These are phyloP conservation scores for Cyprinodon brontotheroides DNA, from an alignment of 2,113 vertebrate species.

Conservation along the genomic window DNA sequence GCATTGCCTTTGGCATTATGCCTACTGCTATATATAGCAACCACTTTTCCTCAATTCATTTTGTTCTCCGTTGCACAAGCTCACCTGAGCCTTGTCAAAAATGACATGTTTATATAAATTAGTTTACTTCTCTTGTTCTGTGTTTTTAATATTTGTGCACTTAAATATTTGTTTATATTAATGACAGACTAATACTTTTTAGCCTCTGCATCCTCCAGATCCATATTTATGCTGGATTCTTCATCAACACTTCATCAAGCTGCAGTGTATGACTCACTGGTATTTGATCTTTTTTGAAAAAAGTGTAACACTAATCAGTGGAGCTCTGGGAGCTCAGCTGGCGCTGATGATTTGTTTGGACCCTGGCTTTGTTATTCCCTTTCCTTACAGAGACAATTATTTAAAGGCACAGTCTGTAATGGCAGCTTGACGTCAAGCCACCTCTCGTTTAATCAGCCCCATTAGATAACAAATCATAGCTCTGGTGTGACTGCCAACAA, in stretches of 20 bases:
- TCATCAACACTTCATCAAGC: too few species aligned
- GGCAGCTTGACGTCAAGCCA: slow-evolving; percentile 1
- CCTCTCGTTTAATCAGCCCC: slow-evolving; percentile 18
- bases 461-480: neutral
- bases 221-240: too few species aligned
- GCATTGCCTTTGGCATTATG: neutral
- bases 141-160: too few species aligned
- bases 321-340: neutral
- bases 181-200: too few species aligned
- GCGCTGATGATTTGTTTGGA: neutral
- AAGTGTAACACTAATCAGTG: neutral
- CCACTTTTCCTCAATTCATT: neutral
- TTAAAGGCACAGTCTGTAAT: neutral
- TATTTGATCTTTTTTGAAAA: too few species aligned
- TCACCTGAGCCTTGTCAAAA: neutral
- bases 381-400: slow-evolving; percentile 21
- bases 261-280: too few species aligned
- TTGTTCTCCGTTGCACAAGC: neutral
- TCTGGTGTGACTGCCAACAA: neutral
- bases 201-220: too few species aligned
- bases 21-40: neutral
- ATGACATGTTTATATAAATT: neutral
- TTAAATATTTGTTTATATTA: too few species aligned
- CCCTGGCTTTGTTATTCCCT: neutral
- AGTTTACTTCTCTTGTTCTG: too few species aligned